Evolutionary conservation across 2,797 vertebrate species (phyloP).

Genomic region (Myotis vivesi): DNA sequence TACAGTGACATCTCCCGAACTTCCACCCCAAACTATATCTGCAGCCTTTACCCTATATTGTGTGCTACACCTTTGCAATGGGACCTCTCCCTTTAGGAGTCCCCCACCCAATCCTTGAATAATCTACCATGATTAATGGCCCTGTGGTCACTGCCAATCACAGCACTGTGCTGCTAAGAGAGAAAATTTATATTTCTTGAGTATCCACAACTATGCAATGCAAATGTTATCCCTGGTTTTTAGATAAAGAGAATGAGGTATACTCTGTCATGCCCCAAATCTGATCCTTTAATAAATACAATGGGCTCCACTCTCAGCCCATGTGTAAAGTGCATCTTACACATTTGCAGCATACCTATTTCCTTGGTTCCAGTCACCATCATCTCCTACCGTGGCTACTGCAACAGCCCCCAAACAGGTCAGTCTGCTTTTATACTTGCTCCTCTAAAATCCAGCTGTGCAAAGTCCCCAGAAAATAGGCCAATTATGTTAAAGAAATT

Average conservation of each 20-base stretch:
- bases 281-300: background rate
- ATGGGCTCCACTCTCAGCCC: background rate
- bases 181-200: background rate
- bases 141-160: background rate
- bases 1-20: background rate
- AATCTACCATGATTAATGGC: background rate
- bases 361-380: background rate
- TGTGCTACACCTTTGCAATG: background rate
- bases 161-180: background rate
- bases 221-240: background rate
- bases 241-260: background rate
- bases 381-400: background rate
- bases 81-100: background rate
- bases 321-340: background rate
- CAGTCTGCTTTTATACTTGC: background rate
- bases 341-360: background rate
- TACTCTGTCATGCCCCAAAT: background rate
- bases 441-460: background rate
- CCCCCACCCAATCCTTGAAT: background rate
- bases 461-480: background rate
- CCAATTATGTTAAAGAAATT: background rate
- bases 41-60: background rate
- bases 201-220: background rate
- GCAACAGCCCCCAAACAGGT: background rate
- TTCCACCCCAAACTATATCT: background rate